phyloP scores from a whole-genome alignment of 2,888 invertebrate genomes.

The Dicyrtomina minuta region DNA sequence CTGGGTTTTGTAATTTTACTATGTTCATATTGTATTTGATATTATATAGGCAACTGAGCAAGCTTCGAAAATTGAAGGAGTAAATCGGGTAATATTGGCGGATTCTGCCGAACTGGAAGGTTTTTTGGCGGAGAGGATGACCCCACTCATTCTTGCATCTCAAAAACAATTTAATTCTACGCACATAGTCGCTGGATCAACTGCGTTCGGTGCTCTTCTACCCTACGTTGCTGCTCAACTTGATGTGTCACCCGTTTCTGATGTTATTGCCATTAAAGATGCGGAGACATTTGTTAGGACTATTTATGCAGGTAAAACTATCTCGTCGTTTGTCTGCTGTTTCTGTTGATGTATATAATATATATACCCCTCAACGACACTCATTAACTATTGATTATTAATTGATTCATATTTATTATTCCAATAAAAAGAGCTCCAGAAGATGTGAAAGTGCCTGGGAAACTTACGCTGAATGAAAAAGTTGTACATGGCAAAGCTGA shows the following conservation, averaged over 20 bases:
- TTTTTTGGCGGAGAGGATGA: conserved; percentile 81
- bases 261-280: conserved; percentile 87
- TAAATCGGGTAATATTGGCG: conserved; percentile 84
- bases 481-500: too few species aligned
- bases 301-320: conserved; percentile 95
- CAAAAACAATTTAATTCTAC: conserved; percentile 94
- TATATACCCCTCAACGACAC: too few species aligned
- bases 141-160: conserved; percentile 81
- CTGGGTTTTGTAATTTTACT: too few species aligned
- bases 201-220: conserved; percentile 83
- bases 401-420: too few species aligned
- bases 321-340: too few species aligned
- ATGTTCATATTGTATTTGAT: conserved; percentile 11
- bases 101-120: conserved; percentile 90
- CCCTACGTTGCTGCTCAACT: conserved; percentile 93
- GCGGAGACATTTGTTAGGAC: conserved; percentile 92
- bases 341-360: too few species aligned
- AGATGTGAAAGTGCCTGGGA: too few species aligned
- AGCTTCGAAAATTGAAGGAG: conserved; percentile 78
- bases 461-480: too few species aligned
- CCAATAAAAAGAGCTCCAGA: too few species aligned
- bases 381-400: too few species aligned
- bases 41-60: conserved; percentile 72
- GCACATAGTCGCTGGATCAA: conserved; percentile 91
- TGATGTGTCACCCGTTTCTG: conserved; percentile 94